Conservation (phyloP, 2,113 vertebrate species). For the Dasypus novemcinctus region DNA sequence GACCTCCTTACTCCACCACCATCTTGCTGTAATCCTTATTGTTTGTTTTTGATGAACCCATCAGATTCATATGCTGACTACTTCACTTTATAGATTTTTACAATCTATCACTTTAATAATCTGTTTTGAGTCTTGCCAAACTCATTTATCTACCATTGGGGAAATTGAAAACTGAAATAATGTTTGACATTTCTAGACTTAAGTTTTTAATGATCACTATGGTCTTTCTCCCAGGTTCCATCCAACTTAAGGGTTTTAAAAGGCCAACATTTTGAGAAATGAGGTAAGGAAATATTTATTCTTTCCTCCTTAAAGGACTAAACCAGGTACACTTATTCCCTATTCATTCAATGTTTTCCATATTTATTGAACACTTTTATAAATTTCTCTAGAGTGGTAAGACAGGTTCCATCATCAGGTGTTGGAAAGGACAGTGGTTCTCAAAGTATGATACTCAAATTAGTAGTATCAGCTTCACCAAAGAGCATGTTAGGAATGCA, state of each 20-base stretch:
- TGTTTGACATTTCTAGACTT: background rate
- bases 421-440: background rate
- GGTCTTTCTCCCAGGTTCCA: background rate
- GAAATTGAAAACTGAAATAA: background rate
- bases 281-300: background rate
- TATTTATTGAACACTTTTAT: background rate
- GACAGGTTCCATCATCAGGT: background rate
- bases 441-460: background rate
- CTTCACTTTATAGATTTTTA: background rate
- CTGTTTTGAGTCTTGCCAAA: background rate
- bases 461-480: background rate
- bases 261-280: background rate
- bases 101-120: background rate
- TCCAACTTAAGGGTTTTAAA: background rate
- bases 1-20: no score
- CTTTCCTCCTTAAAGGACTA: background rate
- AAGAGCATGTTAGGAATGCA: background rate
- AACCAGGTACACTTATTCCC: background rate
- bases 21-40: no score
- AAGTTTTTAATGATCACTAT: background rate
- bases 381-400: background rate
- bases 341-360: background rate
- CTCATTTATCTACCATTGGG: background rate
- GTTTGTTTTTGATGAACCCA: background rate
- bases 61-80: background rate